Evolutionary conservation across 2,888 invertebrate genomes (phyloP).

Genomic region (Clivina fossor): DNA sequence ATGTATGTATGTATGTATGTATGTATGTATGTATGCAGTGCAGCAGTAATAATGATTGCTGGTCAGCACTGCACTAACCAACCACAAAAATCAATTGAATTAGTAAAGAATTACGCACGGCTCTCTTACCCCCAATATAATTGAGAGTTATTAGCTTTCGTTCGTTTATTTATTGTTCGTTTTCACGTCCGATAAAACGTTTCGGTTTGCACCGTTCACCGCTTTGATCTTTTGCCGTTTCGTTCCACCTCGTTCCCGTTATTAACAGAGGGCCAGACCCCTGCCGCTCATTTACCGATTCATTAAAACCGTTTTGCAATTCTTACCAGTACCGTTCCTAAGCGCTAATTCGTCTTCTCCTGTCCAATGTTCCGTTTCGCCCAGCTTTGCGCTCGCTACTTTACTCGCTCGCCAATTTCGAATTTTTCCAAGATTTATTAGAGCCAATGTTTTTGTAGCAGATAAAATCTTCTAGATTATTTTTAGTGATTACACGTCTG

Average conservation of each 20-base stretch:
- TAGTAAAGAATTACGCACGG: conserved; percentile 42
- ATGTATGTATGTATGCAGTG: background rate
- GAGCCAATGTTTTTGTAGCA: too few species aligned
- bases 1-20: background rate
- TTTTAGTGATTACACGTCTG: too few species aligned
- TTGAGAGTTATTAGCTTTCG: conserved; percentile 46
- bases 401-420: too few species aligned
- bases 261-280: conserved; percentile 14
- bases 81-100: conserved; percentile 43
- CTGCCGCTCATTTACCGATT: conserved; percentile 28
- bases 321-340: background rate
- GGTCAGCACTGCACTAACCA: too few species aligned
- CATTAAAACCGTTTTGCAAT: conserved; percentile 23
- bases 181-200: conserved; percentile 28
- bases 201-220: conserved; percentile 24
- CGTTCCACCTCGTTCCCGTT: conserved; percentile 26
- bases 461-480: too few species aligned
- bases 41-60: too few species aligned
- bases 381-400: too few species aligned
- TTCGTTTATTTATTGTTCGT: conserved; percentile 33
- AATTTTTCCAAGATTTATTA: too few species aligned
- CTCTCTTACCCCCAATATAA: conserved; percentile 41
- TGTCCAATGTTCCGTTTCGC: too few species aligned
- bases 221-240: conserved; percentile 33
- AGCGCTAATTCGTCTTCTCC: too few species aligned